Evolutionary conservation across 2,113 vertebrate species (phyloP).

Genomic region (Phaetusa simplex): DNA sequence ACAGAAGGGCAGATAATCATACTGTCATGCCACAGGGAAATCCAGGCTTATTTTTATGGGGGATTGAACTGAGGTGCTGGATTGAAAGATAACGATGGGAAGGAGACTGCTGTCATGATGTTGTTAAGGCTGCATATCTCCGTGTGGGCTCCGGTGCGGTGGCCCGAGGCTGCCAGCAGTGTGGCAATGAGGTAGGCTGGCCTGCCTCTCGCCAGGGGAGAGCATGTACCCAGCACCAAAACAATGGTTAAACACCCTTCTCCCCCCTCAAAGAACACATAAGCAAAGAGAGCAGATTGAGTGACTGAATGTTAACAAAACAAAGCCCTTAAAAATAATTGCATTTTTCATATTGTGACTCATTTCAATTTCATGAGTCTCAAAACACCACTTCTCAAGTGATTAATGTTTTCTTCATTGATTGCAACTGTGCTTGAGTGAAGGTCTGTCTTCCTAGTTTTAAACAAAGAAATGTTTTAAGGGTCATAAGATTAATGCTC

Average conservation of each 20-base stretch:
- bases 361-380: slow-evolving; percentile 70
- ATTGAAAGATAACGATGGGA: neutral
- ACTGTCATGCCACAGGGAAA: neutral
- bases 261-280: neutral
- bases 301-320: slow-evolving; percentile 68
- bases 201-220: neutral
- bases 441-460: slow-evolving; percentile 14
- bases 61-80: neutral
- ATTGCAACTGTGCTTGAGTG: slow-evolving; percentile 61
- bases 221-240: neutral
- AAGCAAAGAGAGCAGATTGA: slow-evolving; percentile 28
- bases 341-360: slow-evolving; percentile 71
- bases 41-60: neutral
- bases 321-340: slow-evolving; percentile 71
- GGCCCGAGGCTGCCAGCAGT: neutral
- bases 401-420: slow-evolving; percentile 77
- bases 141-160: neutral
- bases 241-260: neutral
- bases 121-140: neutral
- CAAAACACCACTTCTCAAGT: slow-evolving; percentile 70
- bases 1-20: neutral
- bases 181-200: neutral
- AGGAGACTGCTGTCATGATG: neutral
- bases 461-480: slow-evolving; percentile 46
- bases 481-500: neutral